Evolutionary conservation across 2,797 vertebrate genomes (phyloP), one percentile per base, ranked within the genome.

Genomic region (Staurois parvus): DNA sequence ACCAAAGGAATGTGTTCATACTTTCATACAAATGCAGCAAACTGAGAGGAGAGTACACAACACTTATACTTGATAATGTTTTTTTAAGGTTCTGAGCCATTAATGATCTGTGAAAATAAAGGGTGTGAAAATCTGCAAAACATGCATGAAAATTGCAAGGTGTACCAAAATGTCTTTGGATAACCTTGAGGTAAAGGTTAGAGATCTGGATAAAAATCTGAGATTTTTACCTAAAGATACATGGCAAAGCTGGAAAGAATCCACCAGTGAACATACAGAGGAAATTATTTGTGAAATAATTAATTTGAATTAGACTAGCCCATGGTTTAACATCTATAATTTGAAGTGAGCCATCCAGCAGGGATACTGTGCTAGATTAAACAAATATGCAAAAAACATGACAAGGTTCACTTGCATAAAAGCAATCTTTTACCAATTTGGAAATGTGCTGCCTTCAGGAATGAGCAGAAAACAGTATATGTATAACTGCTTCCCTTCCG

Each of bases 111-210:
- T 89, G 88, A 90, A 87, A 89, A 85, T 83, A 86, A 85, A 88
- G 32, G 88, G 78, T 89, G 88, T 88, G 85, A 92, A 91, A 91
- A 90, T 81, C 85, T 59, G 52, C 79, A 85, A 88, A 89, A 19
- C 70, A 84, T 87, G 26, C 28, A 85, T 79, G 56, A 90, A 81
- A 26, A 87, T 88, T 77, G 1, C 21, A 86, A 89, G 79, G 79
- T 88, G 73, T 86, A 74, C 42, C 76, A 13, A 84, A 2, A 84
- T 84, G 76, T 72, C 48, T 42, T 84, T 62, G 79, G 19, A 64
- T 84, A 91, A 91, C 85, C 85, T 90, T 90, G 89, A 90, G 85
- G 82, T 89, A 78, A 74, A 72, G 79, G 52, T 88, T 87, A 88
- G 59, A 45, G 0, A 1, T 29, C 30, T n/a, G 68, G 5, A 73